phyloP scores from a whole-genome alignment of 2,113 vertebrate genomes.

The Notarius lentiginosus region DNA sequence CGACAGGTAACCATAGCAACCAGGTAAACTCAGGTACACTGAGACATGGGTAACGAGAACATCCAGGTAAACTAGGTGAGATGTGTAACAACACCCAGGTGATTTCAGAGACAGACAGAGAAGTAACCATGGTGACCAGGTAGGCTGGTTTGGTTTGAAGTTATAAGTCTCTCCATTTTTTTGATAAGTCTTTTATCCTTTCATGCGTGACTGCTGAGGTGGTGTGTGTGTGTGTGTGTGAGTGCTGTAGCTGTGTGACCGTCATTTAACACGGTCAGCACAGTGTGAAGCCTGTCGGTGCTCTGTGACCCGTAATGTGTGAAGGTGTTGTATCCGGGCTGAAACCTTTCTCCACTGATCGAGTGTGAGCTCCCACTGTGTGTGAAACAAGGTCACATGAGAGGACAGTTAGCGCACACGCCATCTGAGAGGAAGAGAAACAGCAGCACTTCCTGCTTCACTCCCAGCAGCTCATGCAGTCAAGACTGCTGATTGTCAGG shows the following conservation, averaged over 20 bases:
- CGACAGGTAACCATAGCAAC: constrained; percentile 82
- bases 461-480: background rate
- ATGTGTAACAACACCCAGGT: background rate
- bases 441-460: background rate
- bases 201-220: background rate
- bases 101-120: background rate
- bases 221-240: background rate
- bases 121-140: background rate
- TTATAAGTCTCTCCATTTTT: too few species aligned
- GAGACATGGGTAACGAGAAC: background rate
- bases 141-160: background rate
- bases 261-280: background rate
- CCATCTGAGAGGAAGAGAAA: background rate
- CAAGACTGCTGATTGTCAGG: background rate
- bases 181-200: background rate
- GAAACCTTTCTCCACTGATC: background rate
- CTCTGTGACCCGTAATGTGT: background rate
- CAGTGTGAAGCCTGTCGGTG: background rate
- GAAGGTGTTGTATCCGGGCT: background rate
- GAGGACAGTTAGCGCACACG: background rate
- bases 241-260: background rate
- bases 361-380: background rate
- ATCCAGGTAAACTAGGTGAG: background rate
- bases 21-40: background rate
- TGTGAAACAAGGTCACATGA: background rate